Evolutionary conservation across 2,888 invertebrate genomes (phyloP).

Genomic region (Acrobasis suavella): DNA sequence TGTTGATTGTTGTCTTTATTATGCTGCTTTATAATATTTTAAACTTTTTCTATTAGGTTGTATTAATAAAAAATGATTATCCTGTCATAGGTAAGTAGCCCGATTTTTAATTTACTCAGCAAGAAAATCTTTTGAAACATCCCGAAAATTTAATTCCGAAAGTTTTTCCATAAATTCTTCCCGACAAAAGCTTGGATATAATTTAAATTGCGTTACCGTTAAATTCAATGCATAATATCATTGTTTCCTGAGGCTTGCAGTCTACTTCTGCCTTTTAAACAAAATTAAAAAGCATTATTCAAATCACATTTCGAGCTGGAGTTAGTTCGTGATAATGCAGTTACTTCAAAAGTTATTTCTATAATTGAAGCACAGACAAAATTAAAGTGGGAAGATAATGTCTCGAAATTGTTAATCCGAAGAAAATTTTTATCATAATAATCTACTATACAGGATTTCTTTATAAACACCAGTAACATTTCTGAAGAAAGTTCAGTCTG

Average conservation of each 20-base stretch:
- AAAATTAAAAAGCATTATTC: constrained; percentile 49
- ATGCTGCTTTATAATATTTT: too few relatives aligned
- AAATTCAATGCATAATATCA: constrained; percentile 43
- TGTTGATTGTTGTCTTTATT: too few relatives aligned
- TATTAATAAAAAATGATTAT: too few relatives aligned
- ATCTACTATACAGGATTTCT: too few relatives aligned
- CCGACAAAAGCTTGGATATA: constrained; percentile 29
- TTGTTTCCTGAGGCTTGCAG: constrained; percentile 28
- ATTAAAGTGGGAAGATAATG: neutral
- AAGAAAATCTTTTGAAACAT: neutral
- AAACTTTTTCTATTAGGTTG: too few relatives aligned
- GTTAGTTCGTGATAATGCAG: constrained; percentile 44
- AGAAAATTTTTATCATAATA: too few relatives aligned
- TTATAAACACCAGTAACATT: too few relatives aligned
- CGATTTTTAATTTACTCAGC: too few relatives aligned
- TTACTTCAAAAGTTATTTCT: constrained; percentile 12
- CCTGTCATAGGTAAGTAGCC: too few relatives aligned
- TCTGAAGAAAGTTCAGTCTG: too few relatives aligned
- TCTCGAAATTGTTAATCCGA: neutral
- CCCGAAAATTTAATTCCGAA: constrained; percentile 11
- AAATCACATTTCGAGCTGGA: constrained; percentile 41
- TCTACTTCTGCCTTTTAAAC: constrained; percentile 32
- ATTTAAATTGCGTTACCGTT: constrained; percentile 36
- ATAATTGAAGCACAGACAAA: neutral
- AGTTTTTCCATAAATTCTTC: constrained; percentile 29